Evolutionary conservation across 2,797 vertebrate genomes (phyloP), one percentile per base, ranked within the genome.

Genomic region (Spinus pinus): DNA sequence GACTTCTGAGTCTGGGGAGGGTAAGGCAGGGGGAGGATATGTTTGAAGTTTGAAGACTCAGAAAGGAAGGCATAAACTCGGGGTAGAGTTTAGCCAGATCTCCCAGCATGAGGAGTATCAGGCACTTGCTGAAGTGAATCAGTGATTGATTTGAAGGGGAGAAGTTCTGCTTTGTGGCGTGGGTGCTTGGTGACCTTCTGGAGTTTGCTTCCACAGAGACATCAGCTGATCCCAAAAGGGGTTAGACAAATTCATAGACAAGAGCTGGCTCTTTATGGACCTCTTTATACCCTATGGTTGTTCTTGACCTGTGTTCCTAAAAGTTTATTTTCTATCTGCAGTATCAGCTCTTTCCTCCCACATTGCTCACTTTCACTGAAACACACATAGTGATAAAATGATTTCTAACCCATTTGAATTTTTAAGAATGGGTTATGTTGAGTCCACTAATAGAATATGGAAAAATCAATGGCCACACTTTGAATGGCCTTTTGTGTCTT

Each of bases 1-100:
- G 81, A n/a, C 53, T n/a, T 54, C 3, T 15, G 13, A 7, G 47
- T 81, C 53, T 51, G 31, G 37, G 64, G 42, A 90, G 41, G 54
- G 30, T 23, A 56, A 66, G 30, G 60, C 54, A 79, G 60, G 41
- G 28, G 41, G 8, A 64, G 66, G n/a, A 35, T 57, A 23, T 73
- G 51, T 92, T 87, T 96, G 92, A 87, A 85, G 67, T 73, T 73
- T 77, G 22, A 19, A 87, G 81, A 87, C 73, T 80, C 75, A 86
- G 57, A 91, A 88, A 91, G 58, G 69, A 19, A 82, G 53, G 42
- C 54, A 80, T 74, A 90, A 94, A 89, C 37, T 61, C 60, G 37
- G 10, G 1, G 5, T 23, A 42, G 64, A 50, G 42, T 92, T 95
- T 87, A 37, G 50, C 30, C 37, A 47, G 39, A 65, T 95, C 42